phyloP scores from a whole-genome alignment of 2,797 vertebrate genomes.

The Aulostomus chinensis region DNA sequence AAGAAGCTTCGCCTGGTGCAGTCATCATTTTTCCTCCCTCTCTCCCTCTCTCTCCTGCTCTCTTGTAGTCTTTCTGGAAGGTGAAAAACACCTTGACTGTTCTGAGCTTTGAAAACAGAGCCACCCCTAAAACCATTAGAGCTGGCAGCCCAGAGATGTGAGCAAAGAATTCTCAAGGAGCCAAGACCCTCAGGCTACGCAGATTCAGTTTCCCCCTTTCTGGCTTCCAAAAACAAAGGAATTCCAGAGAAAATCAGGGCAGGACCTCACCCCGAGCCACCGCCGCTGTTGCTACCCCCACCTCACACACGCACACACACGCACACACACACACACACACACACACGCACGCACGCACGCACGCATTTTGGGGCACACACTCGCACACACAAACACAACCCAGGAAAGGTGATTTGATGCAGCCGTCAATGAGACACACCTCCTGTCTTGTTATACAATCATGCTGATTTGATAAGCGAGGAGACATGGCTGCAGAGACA shows the following conservation, averaged over 20 bases:
- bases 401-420: conserved; percentile 58
- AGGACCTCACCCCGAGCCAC: conserved; percentile 74
- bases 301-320: conserved; percentile 21
- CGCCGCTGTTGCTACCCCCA: conserved; percentile 19
- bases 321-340: conserved; percentile 13
- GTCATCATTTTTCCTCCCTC: conserved; percentile 27
- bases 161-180: conserved; percentile 74
- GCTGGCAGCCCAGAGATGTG: conserved; percentile 58
- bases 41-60: background rate
- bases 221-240: conserved; percentile 81
- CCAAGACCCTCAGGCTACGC: conserved; percentile 71
- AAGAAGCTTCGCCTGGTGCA: conserved; percentile 43
- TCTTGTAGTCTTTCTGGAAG: conserved; percentile 33
- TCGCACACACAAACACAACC: conserved; percentile 29
- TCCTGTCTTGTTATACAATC: conserved; percentile 58
- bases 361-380: conserved; percentile 27
- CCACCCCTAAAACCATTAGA: conserved; percentile 66
- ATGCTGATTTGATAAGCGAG: conserved; percentile 58
- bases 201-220: conserved; percentile 79
- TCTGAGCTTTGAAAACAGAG: conserved; percentile 70
- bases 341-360: conserved; percentile 24
- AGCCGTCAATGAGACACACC: conserved; percentile 50
- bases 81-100: conserved; percentile 70
- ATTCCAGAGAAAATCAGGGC: conserved; percentile 83
- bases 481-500: conserved; percentile 33